Conservation (phyloP, 2,113 vertebrate species). For the Caretta caretta region DNA sequence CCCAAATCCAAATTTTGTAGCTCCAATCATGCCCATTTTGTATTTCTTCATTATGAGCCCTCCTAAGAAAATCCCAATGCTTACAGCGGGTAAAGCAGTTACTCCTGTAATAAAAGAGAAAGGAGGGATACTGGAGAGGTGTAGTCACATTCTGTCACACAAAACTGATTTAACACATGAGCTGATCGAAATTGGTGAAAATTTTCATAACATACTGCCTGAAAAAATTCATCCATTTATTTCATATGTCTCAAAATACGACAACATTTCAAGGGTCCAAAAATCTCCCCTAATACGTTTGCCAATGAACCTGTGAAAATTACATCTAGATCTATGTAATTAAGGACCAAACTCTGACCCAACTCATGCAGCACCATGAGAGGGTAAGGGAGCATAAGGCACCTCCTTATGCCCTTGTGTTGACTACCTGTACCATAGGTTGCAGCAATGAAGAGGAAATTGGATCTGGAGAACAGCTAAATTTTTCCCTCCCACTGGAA, state of each 20-base stretch:
- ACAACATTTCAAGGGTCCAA: background rate
- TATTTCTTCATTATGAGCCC: conserved; percentile 91
- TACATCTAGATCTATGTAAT: background rate
- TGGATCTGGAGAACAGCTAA: background rate
- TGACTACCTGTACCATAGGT: background rate
- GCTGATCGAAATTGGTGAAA: background rate
- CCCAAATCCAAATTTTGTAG: conserved; percentile 81
- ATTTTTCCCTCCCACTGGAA: background rate
- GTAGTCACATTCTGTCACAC: background rate
- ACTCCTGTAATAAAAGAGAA: conserved; percentile 79
- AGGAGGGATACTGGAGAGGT: background rate
- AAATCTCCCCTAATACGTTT: background rate
- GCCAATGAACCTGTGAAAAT: background rate
- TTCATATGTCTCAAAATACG: background rate
- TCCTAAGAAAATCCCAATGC: conserved; percentile 87
- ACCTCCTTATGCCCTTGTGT: background rate
- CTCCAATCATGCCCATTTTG: conserved; percentile 82
- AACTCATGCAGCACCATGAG: background rate
- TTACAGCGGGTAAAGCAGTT: conserved; percentile 80
- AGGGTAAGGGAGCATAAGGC: background rate
- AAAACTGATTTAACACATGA: background rate
- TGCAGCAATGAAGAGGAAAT: background rate
- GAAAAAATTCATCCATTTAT: background rate
- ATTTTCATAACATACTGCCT: background rate
- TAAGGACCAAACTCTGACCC: background rate